Conservation (phyloP, 2,888 invertebrate genomes). For the Galeopsomyia nigrocyanea region DNA sequence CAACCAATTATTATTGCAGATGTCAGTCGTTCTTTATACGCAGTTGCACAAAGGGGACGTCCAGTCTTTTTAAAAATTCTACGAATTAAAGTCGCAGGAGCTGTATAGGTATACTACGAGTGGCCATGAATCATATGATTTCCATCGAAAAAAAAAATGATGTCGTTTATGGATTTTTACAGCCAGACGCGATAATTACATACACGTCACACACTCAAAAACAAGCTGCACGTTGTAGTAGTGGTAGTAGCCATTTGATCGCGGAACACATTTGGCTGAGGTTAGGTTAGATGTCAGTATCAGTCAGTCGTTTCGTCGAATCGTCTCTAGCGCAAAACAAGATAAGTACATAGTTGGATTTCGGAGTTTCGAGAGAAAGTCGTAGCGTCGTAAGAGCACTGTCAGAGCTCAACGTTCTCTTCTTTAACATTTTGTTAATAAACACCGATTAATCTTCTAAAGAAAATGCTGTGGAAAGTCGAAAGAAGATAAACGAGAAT, state of each 20-base stretch:
- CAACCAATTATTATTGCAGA: no score
- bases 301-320: no score
- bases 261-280: neutral
- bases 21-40: no score
- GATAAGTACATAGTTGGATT: no score
- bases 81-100: neutral
- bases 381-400: no score
- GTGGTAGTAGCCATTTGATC: no score
- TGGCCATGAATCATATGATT: neutral
- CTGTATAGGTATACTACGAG: no score
- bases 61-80: constrained; percentile 6
- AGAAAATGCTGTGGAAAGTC: constrained; percentile 9
- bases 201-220: neutral
- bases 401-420: neutral
- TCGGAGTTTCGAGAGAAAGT: constrained; percentile 25
- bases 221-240: no score
- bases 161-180: constrained; percentile 9
- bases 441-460: neutral
- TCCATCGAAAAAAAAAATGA: constrained; percentile 2
- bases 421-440: neutral
- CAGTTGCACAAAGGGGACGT: no score
- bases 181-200: neutral
- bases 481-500: constrained; percentile 18
- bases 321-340: no score
- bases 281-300: constrained; percentile 27